Conservation (phyloP, 2,113 vertebrate species). For the Tupaia tana region DNA sequence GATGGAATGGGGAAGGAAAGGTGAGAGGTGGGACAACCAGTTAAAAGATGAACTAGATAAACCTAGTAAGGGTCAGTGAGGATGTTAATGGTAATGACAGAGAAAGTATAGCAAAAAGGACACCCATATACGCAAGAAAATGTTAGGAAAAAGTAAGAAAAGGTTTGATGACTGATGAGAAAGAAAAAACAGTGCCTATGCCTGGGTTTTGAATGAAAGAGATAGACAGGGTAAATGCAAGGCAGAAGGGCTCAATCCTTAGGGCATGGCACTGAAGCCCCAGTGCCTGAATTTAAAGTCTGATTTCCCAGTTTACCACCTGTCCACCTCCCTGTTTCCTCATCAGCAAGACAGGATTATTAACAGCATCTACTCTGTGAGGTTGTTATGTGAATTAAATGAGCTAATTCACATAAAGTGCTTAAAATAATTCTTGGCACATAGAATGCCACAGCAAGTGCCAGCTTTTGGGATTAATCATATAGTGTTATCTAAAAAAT, state of each 20-base stretch:
- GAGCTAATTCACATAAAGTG: not conserved
- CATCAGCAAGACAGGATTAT: not conserved
- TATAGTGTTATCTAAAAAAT: not conserved
- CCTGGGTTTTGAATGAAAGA: not conserved
- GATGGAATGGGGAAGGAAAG: not conserved
- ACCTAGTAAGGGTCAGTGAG: not conserved
- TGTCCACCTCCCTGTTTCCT: not conserved
- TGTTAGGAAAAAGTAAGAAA: not conserved
- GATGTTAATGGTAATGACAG: not conserved
- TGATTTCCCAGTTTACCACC: not conserved
- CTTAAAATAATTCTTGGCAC: not conserved
- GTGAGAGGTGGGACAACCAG: not conserved
- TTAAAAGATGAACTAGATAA: not conserved
- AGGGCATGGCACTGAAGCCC: not conserved
- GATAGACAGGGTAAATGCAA: not conserved
- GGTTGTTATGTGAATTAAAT: not conserved
- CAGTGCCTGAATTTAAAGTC: not conserved
- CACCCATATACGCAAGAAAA: not conserved
- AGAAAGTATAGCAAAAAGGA: not conserved
- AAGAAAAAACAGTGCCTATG: not conserved
- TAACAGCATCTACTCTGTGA: not conserved
- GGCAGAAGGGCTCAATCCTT: not conserved
- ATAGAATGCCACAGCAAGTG: not conserved
- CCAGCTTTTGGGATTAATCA: not conserved
- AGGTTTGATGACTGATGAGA: not conserved